These are phyloP conservation scores for Cryptomyrus ogoouensis DNA, from an alignment of 2,113 vertebrate genomes.

Conservation along the genomic window DNA sequence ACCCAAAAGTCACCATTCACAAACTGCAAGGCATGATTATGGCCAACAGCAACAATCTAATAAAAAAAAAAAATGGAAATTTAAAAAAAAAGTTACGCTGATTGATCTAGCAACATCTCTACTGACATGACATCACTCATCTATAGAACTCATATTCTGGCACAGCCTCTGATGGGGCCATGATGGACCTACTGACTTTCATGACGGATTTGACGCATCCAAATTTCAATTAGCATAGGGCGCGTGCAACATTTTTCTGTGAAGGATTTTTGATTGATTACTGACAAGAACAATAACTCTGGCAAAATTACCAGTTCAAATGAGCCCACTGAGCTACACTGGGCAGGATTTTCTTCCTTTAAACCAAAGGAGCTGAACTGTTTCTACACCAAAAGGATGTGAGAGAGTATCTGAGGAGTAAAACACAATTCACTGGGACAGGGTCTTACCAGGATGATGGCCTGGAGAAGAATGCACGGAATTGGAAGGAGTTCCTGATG, in stretches of 20 bases:
- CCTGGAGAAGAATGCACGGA: slow-evolving; percentile 60
- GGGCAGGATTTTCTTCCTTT: not conserved
- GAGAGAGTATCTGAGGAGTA: not conserved
- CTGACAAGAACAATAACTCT: not conserved
- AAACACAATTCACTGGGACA: not conserved
- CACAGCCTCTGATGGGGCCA: not conserved
- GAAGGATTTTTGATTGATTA: not conserved
- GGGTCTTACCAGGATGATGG: slow-evolving; percentile 50
- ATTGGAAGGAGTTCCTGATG: slow-evolving; percentile 52
- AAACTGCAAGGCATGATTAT: not conserved
- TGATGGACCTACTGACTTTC: not conserved
- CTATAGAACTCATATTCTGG: not conserved
- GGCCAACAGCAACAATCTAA: not conserved
- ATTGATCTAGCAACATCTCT: not conserved
- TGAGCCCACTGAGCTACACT: not conserved
- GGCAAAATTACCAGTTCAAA: not conserved
- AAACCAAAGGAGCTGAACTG: not conserved
- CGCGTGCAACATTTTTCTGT: not conserved
- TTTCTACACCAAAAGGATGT: not conserved
- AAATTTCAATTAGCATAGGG: not conserved
- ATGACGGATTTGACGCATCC: not conserved
- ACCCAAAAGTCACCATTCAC: not conserved
- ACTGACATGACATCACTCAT: not conserved
- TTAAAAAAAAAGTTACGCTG: not conserved
- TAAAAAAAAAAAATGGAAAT: not conserved